Base-by-base conservation (phyloP, 2,113 vertebrate species). In the Petromus typicus region DNA sequence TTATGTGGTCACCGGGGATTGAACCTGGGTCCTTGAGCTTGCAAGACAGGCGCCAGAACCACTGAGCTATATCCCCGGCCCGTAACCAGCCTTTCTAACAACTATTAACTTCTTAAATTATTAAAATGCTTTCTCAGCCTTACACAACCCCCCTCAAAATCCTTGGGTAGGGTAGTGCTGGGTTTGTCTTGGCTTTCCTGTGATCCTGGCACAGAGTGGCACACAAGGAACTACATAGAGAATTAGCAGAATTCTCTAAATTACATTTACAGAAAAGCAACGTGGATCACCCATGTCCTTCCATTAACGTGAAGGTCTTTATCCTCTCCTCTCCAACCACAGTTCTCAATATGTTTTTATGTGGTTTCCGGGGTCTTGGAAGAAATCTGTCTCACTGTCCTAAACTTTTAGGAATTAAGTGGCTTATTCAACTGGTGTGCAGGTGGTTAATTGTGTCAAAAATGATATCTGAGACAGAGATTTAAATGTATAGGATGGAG, bases 391-490 rank as follows among this genome's bases (percentile, higher is more conserved):
- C 69, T 14, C 0, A 87, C 51, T 87, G 79, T 5, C 89, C 85
- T 88, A 92, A 86, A 91, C 37, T 82, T 85, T 95, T 40, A 64
- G 45, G 2, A 67, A 34, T 81, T 37, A 91, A 54, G 17, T 95
- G n/a, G 63, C 59, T 89, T 78, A 87, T 61, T 61, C 84, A 96
- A 88, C 66, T 88, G 89, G 64, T 82, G 34, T 90, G 54, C 45
- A 91, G 80, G 84, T 88, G 82, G 92, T 80, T 95, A 79, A 91
- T 75, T 91, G 80, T 86, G 37, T 93, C 56, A 85, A 93, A 97
- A 97, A 91, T 89, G 8, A 90, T 90, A 88, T 90, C 91, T 64
- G 57, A 43, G 95, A 22, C 16, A 7, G 27, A 94, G 54, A 23
- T 87, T 69, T 69, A 32, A 54, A 78, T 13, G 23, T 8, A 82